Conservation (phyloP, 2,888 invertebrate genomes). For the Drosophila tripunctata region DNA sequence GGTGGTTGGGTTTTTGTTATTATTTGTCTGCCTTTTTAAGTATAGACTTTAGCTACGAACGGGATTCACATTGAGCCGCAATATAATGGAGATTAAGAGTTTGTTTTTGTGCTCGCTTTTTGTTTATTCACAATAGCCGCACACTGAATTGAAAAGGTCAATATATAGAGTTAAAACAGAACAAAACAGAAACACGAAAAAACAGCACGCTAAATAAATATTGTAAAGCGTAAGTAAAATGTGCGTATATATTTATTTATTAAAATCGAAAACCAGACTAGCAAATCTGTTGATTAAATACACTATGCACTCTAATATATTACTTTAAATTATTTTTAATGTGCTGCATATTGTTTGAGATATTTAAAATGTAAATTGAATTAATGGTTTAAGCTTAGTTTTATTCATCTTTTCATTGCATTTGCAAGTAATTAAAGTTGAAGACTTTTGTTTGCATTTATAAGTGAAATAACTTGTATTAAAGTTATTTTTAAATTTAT, state of each 20-base stretch:
- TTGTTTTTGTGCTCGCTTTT: constrained; percentile 34
- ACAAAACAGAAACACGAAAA: too few relatives aligned
- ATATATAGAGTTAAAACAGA: constrained; percentile 18
- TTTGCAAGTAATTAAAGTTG: too few relatives aligned
- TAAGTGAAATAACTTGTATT: too few relatives aligned
- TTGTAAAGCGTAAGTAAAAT: constrained; percentile 38
- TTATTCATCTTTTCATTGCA: too few relatives aligned
- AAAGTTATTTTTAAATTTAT: not conserved
- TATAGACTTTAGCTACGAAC: constrained; percentile 38
- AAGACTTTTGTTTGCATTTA: too few relatives aligned
- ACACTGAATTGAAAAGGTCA: constrained; percentile 49
- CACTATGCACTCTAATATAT: constrained; percentile 16
- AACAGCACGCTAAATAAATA: constrained; percentile 51
- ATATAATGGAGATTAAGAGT: constrained; percentile 69
- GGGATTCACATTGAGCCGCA: constrained; percentile 54
- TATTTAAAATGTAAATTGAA: too few relatives aligned
- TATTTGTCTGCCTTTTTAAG: constrained; percentile 67
- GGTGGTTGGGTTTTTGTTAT: constrained; percentile 46
- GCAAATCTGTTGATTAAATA: constrained; percentile 27
- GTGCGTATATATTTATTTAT: constrained; percentile 42
- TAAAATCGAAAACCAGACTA: constrained; percentile 32
- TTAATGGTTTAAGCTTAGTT: too few relatives aligned
- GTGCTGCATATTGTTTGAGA: too few relatives aligned
- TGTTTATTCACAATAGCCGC: constrained; percentile 32
- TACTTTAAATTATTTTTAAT: not conserved